Conservation (phyloP, 2,888 invertebrate species). For the Ormyrus labotus region DNA sequence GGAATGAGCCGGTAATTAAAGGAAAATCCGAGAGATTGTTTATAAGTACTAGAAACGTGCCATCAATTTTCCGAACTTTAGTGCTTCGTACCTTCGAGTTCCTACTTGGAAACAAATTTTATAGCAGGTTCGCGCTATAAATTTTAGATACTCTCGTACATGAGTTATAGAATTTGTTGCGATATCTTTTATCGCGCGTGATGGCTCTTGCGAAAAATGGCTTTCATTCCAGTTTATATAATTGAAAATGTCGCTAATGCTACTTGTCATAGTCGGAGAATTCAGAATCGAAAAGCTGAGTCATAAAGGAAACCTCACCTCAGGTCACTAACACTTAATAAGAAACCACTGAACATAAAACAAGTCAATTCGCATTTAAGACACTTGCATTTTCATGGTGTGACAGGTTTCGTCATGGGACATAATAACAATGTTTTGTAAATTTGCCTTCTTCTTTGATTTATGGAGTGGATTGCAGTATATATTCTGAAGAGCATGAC, state of each 20-base stretch:
- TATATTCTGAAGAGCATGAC: not conserved
- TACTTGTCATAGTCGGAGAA: not conserved
- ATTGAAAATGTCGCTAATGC: not conserved
- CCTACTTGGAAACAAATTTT: too few species aligned
- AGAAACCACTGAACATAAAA: conserved; percentile 9
- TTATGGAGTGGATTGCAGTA: not conserved
- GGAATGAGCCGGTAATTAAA: too few species aligned
- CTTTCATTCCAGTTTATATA: too few species aligned
- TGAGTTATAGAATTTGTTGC: too few species aligned
- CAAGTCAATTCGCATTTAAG: conserved; percentile 27
- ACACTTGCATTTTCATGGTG: conserved; percentile 8
- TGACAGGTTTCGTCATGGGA: conserved; percentile 13
- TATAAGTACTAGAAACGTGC: too few species aligned
- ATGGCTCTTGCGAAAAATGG: too few species aligned
- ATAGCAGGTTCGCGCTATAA: too few species aligned
- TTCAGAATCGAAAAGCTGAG: conserved; percentile 19
- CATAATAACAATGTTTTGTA: conserved; percentile 12
- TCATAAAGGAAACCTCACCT: not conserved
- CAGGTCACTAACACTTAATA: not conserved
- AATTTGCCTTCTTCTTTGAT: conserved; percentile 10
- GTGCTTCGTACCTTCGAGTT: too few species aligned
- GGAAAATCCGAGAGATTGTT: too few species aligned
- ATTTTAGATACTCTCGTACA: too few species aligned
- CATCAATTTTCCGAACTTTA: too few species aligned
- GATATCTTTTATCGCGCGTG: too few species aligned